A percentile compares a stretch with the other conserved stretches of the same genome.
These are phyloP conservation scores for Barnardius zonarius DNA, from an alignment of 2,113 vertebrate genomes.

Conservation along the genomic window DNA sequence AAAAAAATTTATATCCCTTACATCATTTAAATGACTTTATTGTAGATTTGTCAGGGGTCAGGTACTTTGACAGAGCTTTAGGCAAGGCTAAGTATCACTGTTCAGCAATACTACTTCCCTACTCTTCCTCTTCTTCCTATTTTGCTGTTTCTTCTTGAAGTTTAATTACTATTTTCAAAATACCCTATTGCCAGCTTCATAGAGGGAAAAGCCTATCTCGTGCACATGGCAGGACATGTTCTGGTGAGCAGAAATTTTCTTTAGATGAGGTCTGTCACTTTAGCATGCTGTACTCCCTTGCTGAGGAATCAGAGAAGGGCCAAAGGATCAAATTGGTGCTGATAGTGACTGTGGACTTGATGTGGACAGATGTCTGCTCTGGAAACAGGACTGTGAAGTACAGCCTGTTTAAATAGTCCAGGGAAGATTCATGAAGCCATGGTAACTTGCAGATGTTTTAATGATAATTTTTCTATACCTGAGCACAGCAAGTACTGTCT, in stretches of 20 bases:
- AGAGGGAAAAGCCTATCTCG: background rate
- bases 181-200: background rate
- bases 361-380: background rate
- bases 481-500: background rate
- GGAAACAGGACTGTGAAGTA: background rate
- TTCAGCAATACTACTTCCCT: background rate
- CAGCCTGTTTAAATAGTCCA: background rate
- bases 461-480: background rate
- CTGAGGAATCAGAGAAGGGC: background rate
- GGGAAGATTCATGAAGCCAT: background rate
- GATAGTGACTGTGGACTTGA: background rate
- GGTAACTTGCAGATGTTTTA: background rate
- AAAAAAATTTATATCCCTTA: constrained; percentile 1
- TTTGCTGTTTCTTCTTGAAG: background rate
- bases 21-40: constrained; percentile 7
- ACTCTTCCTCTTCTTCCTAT: background rate
- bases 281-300: background rate
- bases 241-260: background rate
- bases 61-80: background rate
- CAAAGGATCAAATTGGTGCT: background rate
- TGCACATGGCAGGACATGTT: background rate
- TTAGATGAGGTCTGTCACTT: background rate
- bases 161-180: background rate
- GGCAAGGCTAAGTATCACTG: background rate
- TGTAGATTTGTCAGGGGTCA: background rate